phyloP scores from a whole-genome alignment of 2,888 invertebrate genomes.

The Euplagia quadripunctaria region DNA sequence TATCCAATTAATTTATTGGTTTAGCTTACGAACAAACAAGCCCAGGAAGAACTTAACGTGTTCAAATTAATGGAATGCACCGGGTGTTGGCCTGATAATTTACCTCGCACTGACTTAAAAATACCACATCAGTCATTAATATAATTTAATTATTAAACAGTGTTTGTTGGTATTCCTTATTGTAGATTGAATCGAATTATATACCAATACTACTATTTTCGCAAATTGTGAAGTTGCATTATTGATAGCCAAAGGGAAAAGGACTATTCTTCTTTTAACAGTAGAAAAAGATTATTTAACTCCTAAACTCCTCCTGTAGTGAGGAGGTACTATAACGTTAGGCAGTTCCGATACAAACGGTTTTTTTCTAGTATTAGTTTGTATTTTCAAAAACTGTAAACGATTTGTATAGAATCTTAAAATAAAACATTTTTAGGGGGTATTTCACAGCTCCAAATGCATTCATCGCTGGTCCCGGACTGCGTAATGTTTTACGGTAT shows the following conservation, averaged over 20 bases:
- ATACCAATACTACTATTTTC: too few relatives aligned
- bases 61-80: constrained; percentile 65
- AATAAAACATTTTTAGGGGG: constrained; percentile 33
- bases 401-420: constrained; percentile 14
- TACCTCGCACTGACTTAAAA: constrained; percentile 44
- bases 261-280: too few relatives aligned
- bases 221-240: too few relatives aligned
- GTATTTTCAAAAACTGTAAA: not conserved
- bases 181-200: too few relatives aligned
- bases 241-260: too few relatives aligned
- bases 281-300: too few relatives aligned
- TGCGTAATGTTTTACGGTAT: constrained; percentile 88
- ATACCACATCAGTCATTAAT: constrained; percentile 38
- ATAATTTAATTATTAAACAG: constrained; percentile 34
- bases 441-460: constrained; percentile 78
- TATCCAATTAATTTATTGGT: constrained; percentile 81
- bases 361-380: too few relatives aligned
- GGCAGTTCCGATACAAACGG: too few relatives aligned
- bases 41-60: constrained; percentile 77
- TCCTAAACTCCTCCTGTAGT: too few relatives aligned
- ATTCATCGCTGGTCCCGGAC: constrained; percentile 72
- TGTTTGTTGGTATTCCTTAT: constrained; percentile 16
- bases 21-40: constrained; percentile 78
- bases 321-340: too few relatives aligned
- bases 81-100: constrained; percentile 52